Evolutionary conservation across 2,113 vertebrate species (phyloP), one percentile per base, ranked within the genome.

Genomic region (Todiramphus chloris): DNA sequence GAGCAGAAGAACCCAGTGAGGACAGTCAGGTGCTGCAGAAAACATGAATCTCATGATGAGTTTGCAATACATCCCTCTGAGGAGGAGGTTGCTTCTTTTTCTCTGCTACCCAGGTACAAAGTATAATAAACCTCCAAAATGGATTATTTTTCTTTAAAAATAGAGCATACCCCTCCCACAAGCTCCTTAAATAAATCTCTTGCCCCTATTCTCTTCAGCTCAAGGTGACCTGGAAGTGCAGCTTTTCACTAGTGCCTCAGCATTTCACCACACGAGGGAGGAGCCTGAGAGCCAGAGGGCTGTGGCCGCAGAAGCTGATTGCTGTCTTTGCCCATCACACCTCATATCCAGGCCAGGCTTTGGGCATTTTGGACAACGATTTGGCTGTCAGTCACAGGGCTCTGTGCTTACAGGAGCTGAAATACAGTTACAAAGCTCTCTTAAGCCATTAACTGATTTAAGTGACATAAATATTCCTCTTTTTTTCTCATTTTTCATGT

Each of bases 141-240:
- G 5, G 66, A 90, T 89, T 82, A 2, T 84, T 93, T 89, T 89
- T 51, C 67, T 85, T 92, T 87, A 80, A 91, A 97, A 94, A 96
- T 95, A 85, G 83, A 87, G 37, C 62, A 30, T 23, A 11, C 4
- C 4, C 15, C 68, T 83, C 43, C 56, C 27, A 16, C 10, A 5
- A 16, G 24, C 27, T 91, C 94, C 59, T 96, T 64, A 92, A 94
- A 96, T 87, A 94, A 82, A 82, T 87, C 70, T 50, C 74, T 76
- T 39, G 72, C 58, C 20, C 66, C 91, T 85, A 5, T 79, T 94
- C 67, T 82, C 9, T 74, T 33, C 58, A 66, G 48, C 58, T 85
- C 74, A 94, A 95, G 94, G 95, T 95, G 91, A 59, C 46, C 70
- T 93, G 70, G 37, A 91, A 69, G 55, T 1, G 5, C 66, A 76